phyloP scores from a whole-genome alignment of 2,797 vertebrate species.

The Linurgus olivaceus region DNA sequence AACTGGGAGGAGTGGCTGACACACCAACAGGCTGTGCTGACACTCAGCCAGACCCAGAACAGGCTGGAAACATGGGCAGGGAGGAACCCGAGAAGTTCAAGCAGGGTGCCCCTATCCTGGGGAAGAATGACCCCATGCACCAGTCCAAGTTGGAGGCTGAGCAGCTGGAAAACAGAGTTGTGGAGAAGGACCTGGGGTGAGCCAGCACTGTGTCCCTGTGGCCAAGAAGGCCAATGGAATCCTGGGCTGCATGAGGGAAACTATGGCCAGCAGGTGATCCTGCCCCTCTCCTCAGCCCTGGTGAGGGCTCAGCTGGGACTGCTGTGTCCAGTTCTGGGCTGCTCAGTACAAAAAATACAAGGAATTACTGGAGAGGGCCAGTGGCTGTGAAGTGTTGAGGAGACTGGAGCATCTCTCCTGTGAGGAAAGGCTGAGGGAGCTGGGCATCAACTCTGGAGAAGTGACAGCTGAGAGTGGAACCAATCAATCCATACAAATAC shows the following conservation, averaged over 20 bases:
- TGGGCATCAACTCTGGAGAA: background rate
- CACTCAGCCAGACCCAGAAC: background rate
- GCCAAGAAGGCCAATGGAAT: background rate
- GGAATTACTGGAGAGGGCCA: background rate
- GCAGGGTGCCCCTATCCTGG: background rate
- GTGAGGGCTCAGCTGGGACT: background rate
- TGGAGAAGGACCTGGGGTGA: background rate
- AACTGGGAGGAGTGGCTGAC: background rate
- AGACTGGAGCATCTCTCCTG: background rate
- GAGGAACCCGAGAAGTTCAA: background rate
- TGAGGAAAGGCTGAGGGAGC: background rate
- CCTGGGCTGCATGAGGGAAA: background rate
- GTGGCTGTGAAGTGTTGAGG: background rate
- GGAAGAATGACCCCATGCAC: background rate
- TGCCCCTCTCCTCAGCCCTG: background rate
- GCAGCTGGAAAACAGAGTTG: background rate
- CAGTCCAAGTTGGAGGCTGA: background rate
- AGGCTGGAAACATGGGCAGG: background rate
- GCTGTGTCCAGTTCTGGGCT: background rate
- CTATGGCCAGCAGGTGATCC: background rate
- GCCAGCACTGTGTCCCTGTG: background rate
- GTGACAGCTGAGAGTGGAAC: background rate
- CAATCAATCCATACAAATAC: background rate
- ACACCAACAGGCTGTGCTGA: background rate
- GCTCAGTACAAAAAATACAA: fast-evolving